These are phyloP conservation scores for Papilio protenor DNA, from an alignment of 2,888 invertebrate species.

Conservation along the genomic window DNA sequence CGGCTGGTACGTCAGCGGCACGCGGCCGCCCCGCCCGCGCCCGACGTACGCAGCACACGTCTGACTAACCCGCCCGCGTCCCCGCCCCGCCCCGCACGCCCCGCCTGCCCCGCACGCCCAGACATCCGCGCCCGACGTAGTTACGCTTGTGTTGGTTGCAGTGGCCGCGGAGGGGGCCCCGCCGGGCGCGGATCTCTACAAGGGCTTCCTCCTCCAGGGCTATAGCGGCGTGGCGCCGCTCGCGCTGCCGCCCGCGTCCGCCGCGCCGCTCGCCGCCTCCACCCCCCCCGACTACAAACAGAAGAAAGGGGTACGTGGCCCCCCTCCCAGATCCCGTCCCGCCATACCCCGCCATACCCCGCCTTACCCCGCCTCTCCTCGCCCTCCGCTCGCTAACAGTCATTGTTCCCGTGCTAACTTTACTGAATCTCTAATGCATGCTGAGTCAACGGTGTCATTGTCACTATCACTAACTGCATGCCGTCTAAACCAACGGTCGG, in stretches of 20 bases:
- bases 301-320: conserved; percentile 82
- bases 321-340: conserved; percentile 50
- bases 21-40: conserved; percentile 75
- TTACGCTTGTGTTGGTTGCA: conserved; percentile 85
- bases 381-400: conserved; percentile 49
- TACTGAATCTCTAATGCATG: conserved; percentile 26
- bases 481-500: neutral
- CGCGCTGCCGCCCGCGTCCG: conserved; percentile 60
- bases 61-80: conserved; percentile 51
- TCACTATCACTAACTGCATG: conserved; percentile 26
- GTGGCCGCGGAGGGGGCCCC: conserved; percentile 93
- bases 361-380: conserved; percentile 45
- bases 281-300: conserved; percentile 78
- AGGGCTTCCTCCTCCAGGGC: conserved; percentile 92
- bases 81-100: conserved; percentile 51
- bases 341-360: conserved; percentile 34
- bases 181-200: conserved; percentile 94
- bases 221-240: conserved; percentile 69
- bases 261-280: conserved; percentile 58
- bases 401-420: conserved; percentile 52
- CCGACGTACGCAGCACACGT: conserved; percentile 59
- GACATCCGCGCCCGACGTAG: conserved; percentile 74
- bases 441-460: conserved; percentile 6
- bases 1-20: conserved; percentile 94
- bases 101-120: conserved; percentile 52